Evolutionary conservation across 2,113 vertebrate genomes (phyloP).

Genomic region (Etia nguti): DNA sequence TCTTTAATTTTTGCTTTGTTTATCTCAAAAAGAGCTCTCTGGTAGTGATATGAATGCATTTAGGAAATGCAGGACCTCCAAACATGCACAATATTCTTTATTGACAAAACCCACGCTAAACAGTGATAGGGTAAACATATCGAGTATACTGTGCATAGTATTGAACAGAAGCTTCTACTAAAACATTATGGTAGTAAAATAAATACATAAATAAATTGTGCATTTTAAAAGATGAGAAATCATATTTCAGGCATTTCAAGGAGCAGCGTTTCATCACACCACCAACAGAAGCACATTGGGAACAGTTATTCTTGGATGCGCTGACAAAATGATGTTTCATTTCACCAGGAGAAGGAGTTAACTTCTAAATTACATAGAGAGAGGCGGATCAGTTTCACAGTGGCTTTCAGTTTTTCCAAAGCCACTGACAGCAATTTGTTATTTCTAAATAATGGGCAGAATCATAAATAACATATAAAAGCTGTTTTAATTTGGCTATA

Average conservation of each 20-base stretch:
- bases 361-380: slow-evolving; percentile 16
- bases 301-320: not conserved
- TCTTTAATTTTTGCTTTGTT: not conserved
- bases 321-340: not conserved
- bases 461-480: not conserved
- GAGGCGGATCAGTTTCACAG: not conserved
- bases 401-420: slow-evolving; percentile 1
- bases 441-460: slow-evolving; percentile 4
- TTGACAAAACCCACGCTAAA: not conserved
- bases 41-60: not conserved
- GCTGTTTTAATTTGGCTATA: slow-evolving; percentile 5
- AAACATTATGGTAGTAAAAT: not conserved
- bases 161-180: not conserved
- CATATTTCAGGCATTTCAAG: not conserved
- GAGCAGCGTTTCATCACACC: not conserved
- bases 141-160: not conserved
- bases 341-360: not conserved
- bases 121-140: not conserved
- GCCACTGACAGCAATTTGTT: not conserved
- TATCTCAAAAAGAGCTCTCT: not conserved
- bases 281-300: not conserved
- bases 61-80: not conserved
- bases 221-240: not conserved
- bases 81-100: not conserved
- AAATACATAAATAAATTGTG: not conserved